Conservation (phyloP, 2,113 vertebrate species). For the Phylloscopus whistleri region DNA sequence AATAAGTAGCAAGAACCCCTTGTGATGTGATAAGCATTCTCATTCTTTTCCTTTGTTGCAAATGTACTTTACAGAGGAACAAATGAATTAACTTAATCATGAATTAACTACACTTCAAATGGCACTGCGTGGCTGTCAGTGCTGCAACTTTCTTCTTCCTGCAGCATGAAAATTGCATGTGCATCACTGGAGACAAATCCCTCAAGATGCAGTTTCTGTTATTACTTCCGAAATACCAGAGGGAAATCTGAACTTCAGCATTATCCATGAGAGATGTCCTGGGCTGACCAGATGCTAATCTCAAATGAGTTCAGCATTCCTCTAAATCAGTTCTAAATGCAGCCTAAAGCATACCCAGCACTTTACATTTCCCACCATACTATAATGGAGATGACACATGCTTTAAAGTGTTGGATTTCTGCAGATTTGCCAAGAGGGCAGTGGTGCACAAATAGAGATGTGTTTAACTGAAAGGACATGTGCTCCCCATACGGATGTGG, state of each 20-base stretch:
- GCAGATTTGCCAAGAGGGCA: neutral
- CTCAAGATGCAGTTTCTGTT: neutral
- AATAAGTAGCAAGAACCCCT: neutral
- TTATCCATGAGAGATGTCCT: neutral
- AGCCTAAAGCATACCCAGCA: neutral
- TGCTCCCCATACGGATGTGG: neutral
- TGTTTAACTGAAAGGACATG: neutral
- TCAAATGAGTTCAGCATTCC: neutral
- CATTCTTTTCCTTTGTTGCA: neutral
- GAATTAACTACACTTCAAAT: neutral
- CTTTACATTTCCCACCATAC: neutral
- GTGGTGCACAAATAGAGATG: neutral
- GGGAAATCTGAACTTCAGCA: neutral
- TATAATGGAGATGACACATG: neutral
- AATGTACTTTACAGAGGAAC: neutral
- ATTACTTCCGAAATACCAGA: neutral
- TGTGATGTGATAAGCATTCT: neutral
- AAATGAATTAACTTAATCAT: neutral
- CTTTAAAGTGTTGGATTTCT: neutral
- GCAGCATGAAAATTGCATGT: neutral
- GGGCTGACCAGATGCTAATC: neutral
- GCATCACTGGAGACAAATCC: neutral
- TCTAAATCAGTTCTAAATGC: neutral
- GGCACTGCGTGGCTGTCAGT: neutral
- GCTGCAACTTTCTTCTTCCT: neutral